Base-by-base conservation (phyloP, 1,140 invertebrate genomes). In the Drosophila sechellia region DNA sequence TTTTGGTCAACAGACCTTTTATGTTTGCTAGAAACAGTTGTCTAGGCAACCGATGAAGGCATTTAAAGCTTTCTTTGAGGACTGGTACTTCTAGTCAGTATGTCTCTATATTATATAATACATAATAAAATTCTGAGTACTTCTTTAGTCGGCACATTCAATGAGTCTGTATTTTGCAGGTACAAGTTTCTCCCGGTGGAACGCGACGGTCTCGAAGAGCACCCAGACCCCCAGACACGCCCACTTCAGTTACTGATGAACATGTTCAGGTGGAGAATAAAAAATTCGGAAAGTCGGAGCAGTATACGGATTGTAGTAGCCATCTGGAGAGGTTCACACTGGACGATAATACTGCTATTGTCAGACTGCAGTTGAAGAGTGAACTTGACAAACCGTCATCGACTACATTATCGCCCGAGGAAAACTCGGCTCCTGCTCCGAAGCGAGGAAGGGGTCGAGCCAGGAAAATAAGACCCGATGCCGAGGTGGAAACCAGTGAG, bases 371-470 rank as follows among this genome's bases (percentile, higher is more conserved):
- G 50, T 45, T 83, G 2, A 87, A 86, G 42, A 79, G 77, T 12
- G 83, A 89, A n/a, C 59, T 58, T 0, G 84, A 89, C 55, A 87
- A 87, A 22, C 17, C 37, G 0, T 10, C 54, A 22, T 46, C 10
- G 57, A 45, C 45, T 1, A 42, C 55, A 22, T 22, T 13, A 8
- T 31, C 10, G 12, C 59, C 22, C n/a, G 69, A 43, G 11, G 43
- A 60, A 15, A 40, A 35, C n/a, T 49, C 48, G 12, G 50, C 53
- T 20, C 61, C 71, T 17, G 70, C 59, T 40, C 68, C 77, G 11
- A 91, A 91, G 37, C 87, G 90, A 5, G 90, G 90, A 27, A 74
- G 90, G 15, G 90, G 90, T 25, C 87, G 90, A 56, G 81, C 74
- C 68, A 91, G 90, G 55, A 92, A 92, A 61, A 77, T 79, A 3